Evolutionary conservation across 2,888 invertebrate genomes (phyloP), one percentile per base, ranked within the genome.

Genomic region (Chrysodeixis includens): DNA sequence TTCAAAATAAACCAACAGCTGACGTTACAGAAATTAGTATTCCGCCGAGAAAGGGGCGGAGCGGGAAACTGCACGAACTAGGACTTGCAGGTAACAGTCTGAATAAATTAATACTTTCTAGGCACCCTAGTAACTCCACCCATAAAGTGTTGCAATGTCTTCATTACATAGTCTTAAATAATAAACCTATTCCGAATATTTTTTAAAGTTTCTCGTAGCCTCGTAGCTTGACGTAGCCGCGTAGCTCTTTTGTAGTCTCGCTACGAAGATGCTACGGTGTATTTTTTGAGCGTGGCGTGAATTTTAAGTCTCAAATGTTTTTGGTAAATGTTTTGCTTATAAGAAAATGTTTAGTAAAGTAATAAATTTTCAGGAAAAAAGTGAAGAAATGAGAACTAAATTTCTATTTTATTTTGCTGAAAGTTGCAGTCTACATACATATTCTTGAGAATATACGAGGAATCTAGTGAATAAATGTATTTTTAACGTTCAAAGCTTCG

Each of bases 71-170:
- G 71, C 74, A 74, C 35, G 26, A 35, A 14, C 16, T 32, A 22
- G 22, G 26, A 26, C 26, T 49, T 52, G 55, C 63, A 59, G 78
- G 78, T 78, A 65, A 71, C 54, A 18, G 46, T 22, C 56, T 58
- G 75, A 78, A 78, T 78, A 75, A 74, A 76, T 78, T 71, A 78
- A 74, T 78, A 78, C 75, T 74, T 78, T 64, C 56, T 35, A 20
- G 44, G 30, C 22, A 53, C 59, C 46, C 60, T 44, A 44, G 71
- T 52, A 61, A 40, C 44, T 32, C 35, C 10, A 9, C 49, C 46
- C 26, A 8, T 20, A 44, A 44, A 49, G 8, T 18, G 18, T 18
- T 18, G 46, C 18, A 18, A 1, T 16, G 18, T 44, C 44, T 44
- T 44, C 7, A 46, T 46, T 46, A 18, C 46, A 46, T 9, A 18